These are phyloP conservation scores for Lophius piscatorius DNA, from an alignment of 2,113 vertebrate genomes.

Conservation along the genomic window DNA sequence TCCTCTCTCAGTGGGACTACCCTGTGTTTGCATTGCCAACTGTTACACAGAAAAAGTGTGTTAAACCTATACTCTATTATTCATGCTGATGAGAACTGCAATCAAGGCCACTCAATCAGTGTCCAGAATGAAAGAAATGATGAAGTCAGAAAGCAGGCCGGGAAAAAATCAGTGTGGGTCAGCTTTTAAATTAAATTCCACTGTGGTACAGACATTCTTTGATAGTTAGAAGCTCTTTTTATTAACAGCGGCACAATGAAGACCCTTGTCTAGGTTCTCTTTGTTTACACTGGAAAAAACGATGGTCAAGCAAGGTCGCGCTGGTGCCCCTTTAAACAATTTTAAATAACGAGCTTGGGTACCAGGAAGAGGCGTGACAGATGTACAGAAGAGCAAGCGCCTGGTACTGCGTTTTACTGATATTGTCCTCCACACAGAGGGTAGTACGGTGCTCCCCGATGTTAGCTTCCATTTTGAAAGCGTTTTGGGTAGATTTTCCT, in stretches of 20 bases:
- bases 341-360: too few species aligned
- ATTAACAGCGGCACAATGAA: not conserved
- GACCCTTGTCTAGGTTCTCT: too few species aligned
- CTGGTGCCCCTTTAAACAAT: too few species aligned
- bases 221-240: not conserved
- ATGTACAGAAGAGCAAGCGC: too few species aligned
- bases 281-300: too few species aligned
- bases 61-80: slow-evolving; percentile 26
- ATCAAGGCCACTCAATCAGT: slow-evolving; percentile 1
- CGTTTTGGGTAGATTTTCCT: too few species aligned
- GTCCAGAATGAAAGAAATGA: slow-evolving; percentile 21
- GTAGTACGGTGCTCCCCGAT: too few species aligned
- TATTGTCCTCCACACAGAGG: too few species aligned
- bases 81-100: slow-evolving; percentile 39
- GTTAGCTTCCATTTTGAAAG: too few species aligned
- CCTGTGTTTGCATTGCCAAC: slow-evolving; percentile 56
- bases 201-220: slow-evolving; percentile 5
- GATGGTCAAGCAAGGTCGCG: too few species aligned
- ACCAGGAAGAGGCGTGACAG: too few species aligned
- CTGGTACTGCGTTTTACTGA: too few species aligned
- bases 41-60: slow-evolving; percentile 50
- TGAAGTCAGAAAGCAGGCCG: slow-evolving; percentile 16
- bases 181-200: slow-evolving; percentile 6
- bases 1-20: slow-evolving; percentile 32
- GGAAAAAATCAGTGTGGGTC: not conserved